Conservation (phyloP, 2,113 vertebrate genomes). For the Ceratotherium simum region DNA sequence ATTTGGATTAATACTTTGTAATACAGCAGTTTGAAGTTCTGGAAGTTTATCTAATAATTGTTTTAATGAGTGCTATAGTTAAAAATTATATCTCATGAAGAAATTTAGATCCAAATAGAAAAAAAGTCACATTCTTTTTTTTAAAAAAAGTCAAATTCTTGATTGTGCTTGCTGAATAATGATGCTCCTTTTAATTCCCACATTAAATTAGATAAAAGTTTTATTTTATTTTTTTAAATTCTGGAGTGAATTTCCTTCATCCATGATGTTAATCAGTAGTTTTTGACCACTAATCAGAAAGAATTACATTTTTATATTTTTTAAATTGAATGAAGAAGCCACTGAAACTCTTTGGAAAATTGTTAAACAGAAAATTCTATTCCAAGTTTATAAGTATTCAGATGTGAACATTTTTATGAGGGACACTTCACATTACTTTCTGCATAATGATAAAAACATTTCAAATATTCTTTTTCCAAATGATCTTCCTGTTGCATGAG, state of each 20-base stretch:
- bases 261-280: neutral
- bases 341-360: neutral
- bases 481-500: neutral
- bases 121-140: neutral
- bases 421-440: constrained; percentile 37
- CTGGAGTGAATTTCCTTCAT: neutral
- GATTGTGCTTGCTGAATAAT: neutral
- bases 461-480: constrained; percentile 21
- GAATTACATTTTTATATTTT: neutral
- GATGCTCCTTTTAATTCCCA: neutral
- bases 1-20: neutral
- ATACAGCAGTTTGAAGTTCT: neutral
- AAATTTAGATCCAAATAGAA: neutral
- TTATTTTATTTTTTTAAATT: neutral
- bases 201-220: neutral
- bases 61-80: neutral
- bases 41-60: neutral
- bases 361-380: neutral
- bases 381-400: constrained; percentile 19
- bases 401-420: neutral
- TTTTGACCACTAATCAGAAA: neutral
- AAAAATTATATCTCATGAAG: neutral
- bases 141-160: neutral
- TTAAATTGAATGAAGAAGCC: neutral
- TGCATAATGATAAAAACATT: constrained; percentile 2